Evolutionary conservation across 2,888 invertebrate genomes (phyloP).

Genomic region (Dryococelus australis): DNA sequence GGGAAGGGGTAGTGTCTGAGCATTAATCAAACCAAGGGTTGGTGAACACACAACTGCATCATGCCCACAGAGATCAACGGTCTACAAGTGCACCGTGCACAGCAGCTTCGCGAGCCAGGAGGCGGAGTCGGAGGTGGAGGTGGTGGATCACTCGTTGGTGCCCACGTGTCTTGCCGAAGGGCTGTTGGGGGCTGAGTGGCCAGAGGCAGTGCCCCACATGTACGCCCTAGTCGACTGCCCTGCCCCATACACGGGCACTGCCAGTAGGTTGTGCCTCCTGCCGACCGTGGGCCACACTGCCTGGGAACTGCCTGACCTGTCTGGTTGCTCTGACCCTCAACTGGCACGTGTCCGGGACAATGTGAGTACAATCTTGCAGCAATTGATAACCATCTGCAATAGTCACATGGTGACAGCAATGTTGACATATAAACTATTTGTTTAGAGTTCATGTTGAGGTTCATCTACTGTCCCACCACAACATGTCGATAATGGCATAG

Average conservation of each 20-base stretch:
- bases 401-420: too few relatives aligned
- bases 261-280: constrained; percentile 66
- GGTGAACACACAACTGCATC: too few relatives aligned
- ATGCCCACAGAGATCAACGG: constrained; percentile 67
- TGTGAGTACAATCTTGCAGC: not conserved
- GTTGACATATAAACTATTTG: too few relatives aligned
- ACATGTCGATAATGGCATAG: too few relatives aligned
- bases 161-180: constrained; percentile 61
- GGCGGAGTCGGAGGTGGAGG: constrained; percentile 69
- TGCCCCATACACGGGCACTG: constrained; percentile 61
- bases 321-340: constrained; percentile 64
- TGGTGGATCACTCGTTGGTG: constrained; percentile 67
- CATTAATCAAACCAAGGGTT: too few relatives aligned
- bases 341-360: not conserved
- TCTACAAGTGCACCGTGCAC: constrained; percentile 77
- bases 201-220: constrained; percentile 76
- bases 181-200: constrained; percentile 66
- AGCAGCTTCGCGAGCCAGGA: constrained; percentile 60
- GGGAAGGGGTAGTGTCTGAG: too few relatives aligned
- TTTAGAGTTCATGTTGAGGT: too few relatives aligned
- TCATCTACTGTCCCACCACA: too few relatives aligned
- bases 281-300: constrained; percentile 69
- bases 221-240: constrained; percentile 72
- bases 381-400: too few relatives aligned
- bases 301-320: constrained; percentile 81